A percentile compares a stretch with the other conserved stretches of the same genome.
These are phyloP conservation scores for Amphibalanus amphitrite DNA, from an alignment of 1,140 invertebrate species.

Conservation along the genomic window DNA sequence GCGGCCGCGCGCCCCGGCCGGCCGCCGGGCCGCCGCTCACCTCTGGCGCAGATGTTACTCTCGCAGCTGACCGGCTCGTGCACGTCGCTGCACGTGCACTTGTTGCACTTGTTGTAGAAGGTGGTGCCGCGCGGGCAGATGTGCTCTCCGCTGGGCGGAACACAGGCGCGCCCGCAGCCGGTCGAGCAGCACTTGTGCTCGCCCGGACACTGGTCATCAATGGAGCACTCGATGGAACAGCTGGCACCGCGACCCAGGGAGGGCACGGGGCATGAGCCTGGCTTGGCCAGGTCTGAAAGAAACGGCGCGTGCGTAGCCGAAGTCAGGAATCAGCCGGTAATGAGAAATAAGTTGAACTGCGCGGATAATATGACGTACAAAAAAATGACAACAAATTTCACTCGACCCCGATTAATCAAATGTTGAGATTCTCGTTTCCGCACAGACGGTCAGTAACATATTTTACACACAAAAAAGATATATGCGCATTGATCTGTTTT, in stretches of 20 bases:
- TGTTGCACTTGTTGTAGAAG: not conserved
- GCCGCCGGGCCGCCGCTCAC: not conserved
- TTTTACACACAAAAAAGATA: too few relatives aligned
- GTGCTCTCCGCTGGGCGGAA: not conserved
- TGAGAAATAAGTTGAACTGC: too few relatives aligned
- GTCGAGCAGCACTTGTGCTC: constrained; percentile 1
- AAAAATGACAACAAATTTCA: too few relatives aligned
- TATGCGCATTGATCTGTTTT: too few relatives aligned
- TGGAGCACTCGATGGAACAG: not conserved
- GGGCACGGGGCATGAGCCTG: not conserved
- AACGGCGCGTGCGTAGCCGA: too few relatives aligned
- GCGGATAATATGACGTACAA: too few relatives aligned
- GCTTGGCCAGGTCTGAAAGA: not conserved
- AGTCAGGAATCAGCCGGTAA: too few relatives aligned
- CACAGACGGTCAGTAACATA: too few relatives aligned
- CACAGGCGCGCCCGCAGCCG: not conserved
- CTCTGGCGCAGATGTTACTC: not conserved
- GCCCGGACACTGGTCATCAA: not conserved
- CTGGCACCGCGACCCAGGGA: not conserved
- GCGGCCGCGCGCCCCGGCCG: too few relatives aligned
- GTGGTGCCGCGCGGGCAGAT: not conserved
- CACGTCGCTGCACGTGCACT: not conserved
- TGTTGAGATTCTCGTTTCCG: too few relatives aligned
- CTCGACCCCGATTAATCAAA: too few relatives aligned
- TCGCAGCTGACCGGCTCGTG: not conserved